Base-by-base conservation (phyloP, 1,140 invertebrate genomes). In the Pogonognathellus flavescens region DNA sequence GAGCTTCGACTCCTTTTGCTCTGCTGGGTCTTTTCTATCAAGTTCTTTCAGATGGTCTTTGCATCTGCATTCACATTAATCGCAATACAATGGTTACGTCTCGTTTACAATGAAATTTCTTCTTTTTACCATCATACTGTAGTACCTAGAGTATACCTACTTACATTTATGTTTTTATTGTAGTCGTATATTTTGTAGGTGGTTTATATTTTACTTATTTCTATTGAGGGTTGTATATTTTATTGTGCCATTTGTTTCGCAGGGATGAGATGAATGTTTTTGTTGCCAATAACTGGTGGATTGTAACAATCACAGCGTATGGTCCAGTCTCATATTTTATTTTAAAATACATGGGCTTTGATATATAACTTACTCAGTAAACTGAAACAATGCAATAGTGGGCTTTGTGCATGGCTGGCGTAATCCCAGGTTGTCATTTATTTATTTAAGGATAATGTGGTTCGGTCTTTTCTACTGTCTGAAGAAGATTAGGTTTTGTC, bases 41-140 rank as follows among this genome's bases (percentile, higher is more conserved):
- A 80, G 16, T 81, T 85, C 41, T 85, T 85, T 81, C 76, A 85
- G 57, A 81, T 60, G 72, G 76, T 59, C 10, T 81, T 85, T 59
- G 31, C 55, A 7, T 80, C 55, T 60, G 72, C 72, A 16, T 81
- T 85, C 18, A 62, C 72, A 11, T 57, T 85, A 9, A 52, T 76
- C 10, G 72, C 59, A 11, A 85, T 85, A 57, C 72, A 85, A 85
- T 85, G 84, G 84, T 81, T 10, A 62, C 41, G 7, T 10, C 16
- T 7, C 66, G 2, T 57, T 57, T 41, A 41, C 53, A 57, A 57
- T n/a, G 53, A 57, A 3, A 57, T 31, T 50, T 18, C 31, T 50
- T 16, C 31, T 50, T 20, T 76, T 4, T 66, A 1, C 25, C 18
- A 16, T 1, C 49, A 20, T 81, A n/a, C n/a, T n/a, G n/a, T n/a